Evolutionary conservation across 2,888 invertebrate genomes (phyloP), one percentile per base, ranked within the genome.

Genomic region (Endotricha flammealis): DNA sequence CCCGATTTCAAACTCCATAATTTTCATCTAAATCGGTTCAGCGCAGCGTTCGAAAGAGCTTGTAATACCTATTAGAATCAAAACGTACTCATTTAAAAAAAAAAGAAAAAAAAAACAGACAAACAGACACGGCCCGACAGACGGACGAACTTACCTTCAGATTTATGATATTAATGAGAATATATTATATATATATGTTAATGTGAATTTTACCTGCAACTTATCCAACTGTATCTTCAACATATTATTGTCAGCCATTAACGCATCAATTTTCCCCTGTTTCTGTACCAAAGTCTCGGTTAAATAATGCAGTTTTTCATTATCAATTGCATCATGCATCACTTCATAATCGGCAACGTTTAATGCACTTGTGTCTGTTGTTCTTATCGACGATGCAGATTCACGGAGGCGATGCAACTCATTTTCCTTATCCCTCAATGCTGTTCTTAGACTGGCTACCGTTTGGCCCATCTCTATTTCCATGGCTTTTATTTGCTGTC

Each of bases 271-370:
- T 48, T 91, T 90, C 27, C 92, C 92, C 74, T 97, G 97, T 64
- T 95, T 96, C 60, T 93, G 90, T 37, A 97, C 93, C 20, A 97
- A 81, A 28, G 93, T 94, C 63, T 96, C 92, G 0, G 96, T 96
- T 9, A 97, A 80, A 1, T 87, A 80, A 29, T 89, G 86, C 6
- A 92, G 73, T 51, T 81, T 79, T 10, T 81, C 75, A 10, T 57
- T 66, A 22, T 80, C 77, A 48, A 76, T 64, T 43, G 53, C 49
- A 10, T 66, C 65, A 17, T 68, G 65, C 12, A 50, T 61, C 40
- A 64, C 60, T 46, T 70, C 80, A 50, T 79, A 83, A 36, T 85
- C 85, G 0, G 75, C 85, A 0, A 85, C 85, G 42, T 86, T 86
- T 0, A 86, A 50, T 1, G 83, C 71, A 37, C 80, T 78, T 0